Conservation (phyloP, 2,888 invertebrate genomes). For the Ophion ventricosus region DNA sequence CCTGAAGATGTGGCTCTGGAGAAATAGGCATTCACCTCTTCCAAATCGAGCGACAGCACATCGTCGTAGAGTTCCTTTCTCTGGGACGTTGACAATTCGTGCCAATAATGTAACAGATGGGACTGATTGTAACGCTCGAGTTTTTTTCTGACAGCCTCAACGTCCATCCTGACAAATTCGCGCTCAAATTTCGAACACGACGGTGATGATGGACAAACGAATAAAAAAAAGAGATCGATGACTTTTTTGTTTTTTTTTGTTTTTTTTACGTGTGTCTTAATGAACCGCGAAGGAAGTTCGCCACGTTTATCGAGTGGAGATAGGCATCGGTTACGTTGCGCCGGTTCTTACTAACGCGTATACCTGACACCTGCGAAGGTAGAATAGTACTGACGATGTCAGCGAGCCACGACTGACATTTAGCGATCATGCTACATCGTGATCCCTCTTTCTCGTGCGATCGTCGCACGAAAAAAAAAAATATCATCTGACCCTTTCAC, state of each 20-base stretch:
- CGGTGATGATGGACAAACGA: neutral
- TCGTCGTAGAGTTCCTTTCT: constrained; percentile 86
- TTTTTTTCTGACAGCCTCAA: constrained; percentile 62
- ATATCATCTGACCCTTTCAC: constrained; percentile 61
- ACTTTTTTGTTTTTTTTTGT: neutral
- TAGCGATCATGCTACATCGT: constrained; percentile 56
- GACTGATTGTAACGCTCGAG: constrained; percentile 87
- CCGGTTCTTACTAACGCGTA: constrained; percentile 28
- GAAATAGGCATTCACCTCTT: constrained; percentile 89
- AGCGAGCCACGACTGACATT: constrained; percentile 63
- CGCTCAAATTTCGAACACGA: neutral
- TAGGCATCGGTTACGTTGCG: constrained; percentile 25
- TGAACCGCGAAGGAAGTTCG: neutral
- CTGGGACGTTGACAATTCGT: constrained; percentile 88
- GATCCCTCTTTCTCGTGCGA: constrained; percentile 53
- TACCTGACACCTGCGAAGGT: constrained; percentile 56
- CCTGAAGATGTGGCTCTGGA: constrained; percentile 86
- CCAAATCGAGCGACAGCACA: constrained; percentile 88
- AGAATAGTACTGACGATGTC: constrained; percentile 60
- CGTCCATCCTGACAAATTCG: constrained; percentile 58
- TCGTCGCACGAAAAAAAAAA: constrained; percentile 54
- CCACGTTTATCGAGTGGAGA: constrained; percentile 28
- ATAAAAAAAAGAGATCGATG: neutral
- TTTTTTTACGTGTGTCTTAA: neutral
- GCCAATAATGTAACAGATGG: constrained; percentile 93